phyloP scores from a whole-genome alignment of 1,140 invertebrate species.

The Macrobrachium rosenbergii region DNA sequence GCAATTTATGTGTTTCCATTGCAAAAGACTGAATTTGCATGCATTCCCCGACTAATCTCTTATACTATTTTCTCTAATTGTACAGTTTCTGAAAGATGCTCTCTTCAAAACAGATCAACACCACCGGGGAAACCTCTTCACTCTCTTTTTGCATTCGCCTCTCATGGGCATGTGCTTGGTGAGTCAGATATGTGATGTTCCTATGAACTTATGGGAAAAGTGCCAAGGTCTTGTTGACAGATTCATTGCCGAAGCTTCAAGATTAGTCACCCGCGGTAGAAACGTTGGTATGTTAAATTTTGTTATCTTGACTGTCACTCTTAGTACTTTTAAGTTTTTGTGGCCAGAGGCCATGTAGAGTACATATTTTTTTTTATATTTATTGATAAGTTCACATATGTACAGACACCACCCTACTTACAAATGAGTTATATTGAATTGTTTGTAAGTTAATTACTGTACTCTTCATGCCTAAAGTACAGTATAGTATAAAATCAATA shows the following conservation, averaged over 20 bases:
- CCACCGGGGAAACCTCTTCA: constrained; percentile 93
- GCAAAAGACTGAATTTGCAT: too few species aligned
- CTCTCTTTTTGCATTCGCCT: constrained; percentile 94
- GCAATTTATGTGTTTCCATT: too few species aligned
- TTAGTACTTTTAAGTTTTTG: too few species aligned
- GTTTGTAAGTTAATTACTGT: too few species aligned
- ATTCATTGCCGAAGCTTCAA: constrained; percentile 90
- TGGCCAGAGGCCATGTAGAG: too few species aligned
- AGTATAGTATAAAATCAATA: too few species aligned
- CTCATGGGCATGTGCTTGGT: constrained; percentile 93
- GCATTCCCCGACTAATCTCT: not conserved
- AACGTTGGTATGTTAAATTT: constrained; percentile 78
- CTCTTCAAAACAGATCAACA: constrained; percentile 79
- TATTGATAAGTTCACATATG: too few species aligned
- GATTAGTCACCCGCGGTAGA: constrained; percentile 84
- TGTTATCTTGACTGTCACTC: not conserved
- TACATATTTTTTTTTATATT: too few species aligned
- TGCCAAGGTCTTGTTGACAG: constrained; percentile 89
- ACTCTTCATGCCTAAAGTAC: too few species aligned
- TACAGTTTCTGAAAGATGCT: not conserved
- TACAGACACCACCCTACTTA: too few species aligned
- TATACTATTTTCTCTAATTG: not conserved
- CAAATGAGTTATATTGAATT: too few species aligned
- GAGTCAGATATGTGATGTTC: constrained; percentile 88
- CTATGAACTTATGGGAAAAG: constrained; percentile 90